These are phyloP conservation scores for Delphinapterus leucas DNA, from an alignment of 2,113 vertebrate genomes.

Conservation along the genomic window DNA sequence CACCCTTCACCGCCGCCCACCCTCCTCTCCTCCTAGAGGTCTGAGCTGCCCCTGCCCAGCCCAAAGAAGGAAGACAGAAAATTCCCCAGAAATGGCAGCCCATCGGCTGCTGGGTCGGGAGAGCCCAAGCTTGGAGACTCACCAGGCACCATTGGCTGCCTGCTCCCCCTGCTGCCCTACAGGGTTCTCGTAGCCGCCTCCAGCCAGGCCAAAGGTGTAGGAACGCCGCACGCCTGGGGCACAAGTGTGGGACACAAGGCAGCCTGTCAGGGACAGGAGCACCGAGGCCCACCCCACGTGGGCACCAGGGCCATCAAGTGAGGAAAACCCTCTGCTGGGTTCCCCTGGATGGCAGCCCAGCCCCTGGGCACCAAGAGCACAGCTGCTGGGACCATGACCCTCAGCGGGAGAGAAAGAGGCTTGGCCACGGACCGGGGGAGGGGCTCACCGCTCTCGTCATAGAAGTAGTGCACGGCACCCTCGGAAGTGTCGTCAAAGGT, in stretches of 20 bases:
- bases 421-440: no score
- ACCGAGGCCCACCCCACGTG: accelerated
- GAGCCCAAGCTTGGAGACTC: conserved; percentile 4
- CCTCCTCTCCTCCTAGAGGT: not conserved
- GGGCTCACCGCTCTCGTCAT: conserved; percentile 90
- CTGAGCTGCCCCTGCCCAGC: not conserved
- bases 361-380: not conserved
- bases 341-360: not conserved
- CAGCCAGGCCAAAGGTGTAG: conserved; percentile 91
- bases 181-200: conserved; percentile 93
- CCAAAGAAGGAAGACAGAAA: not conserved
- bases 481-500: conserved; percentile 93
- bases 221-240: conserved; percentile 89
- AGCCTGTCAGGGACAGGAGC: not conserved
- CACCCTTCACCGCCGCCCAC: not conserved
- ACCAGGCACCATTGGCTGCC: conserved; percentile 75
- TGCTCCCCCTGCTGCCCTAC: conserved; percentile 82
- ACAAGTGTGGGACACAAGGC: not conserved
- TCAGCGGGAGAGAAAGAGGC: accelerated
- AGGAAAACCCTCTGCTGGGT: not conserved
- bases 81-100: not conserved
- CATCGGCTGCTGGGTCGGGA: not conserved
- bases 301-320: not conserved
- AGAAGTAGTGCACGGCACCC: conserved; percentile 93
- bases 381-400: accelerated